These are phyloP conservation scores for Carterocephalus palaemon DNA, from an alignment of 2,888 invertebrate species.

Conservation along the genomic window DNA sequence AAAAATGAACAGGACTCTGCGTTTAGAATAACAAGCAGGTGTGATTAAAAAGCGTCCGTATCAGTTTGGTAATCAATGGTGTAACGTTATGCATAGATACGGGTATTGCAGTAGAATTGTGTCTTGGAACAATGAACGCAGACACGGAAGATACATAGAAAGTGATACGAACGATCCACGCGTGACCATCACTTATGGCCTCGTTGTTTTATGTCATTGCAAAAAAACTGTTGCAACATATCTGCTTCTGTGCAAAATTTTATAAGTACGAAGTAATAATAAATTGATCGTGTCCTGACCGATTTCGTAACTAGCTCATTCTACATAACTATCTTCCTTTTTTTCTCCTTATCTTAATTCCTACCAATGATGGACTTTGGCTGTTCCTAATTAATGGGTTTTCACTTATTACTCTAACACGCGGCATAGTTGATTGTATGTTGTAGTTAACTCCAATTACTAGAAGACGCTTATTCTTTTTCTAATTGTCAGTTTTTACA, in stretches of 20 bases:
- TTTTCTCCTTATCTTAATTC: no score
- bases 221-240: not conserved
- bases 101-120: constrained; percentile 14
- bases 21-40: constrained; percentile 18
- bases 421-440: no score
- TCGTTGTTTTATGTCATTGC: constrained; percentile 5
- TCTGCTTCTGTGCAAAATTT: not conserved
- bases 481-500: no score
- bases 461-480: no score
- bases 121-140: constrained; percentile 15
- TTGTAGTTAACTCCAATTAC: no score
- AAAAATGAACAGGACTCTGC: constrained; percentile 27
- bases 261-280: not conserved
- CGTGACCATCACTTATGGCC: constrained; percentile 11
- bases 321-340: no score
- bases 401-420: no score
- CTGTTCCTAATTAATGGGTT: no score
- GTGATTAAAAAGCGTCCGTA: constrained; percentile 17
- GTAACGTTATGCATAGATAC: constrained; percentile 12
- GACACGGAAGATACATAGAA: constrained; percentile 17
- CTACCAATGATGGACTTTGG: no score
- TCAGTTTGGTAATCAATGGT: constrained; percentile 17
- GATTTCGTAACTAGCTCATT: no score
- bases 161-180: constrained; percentile 11
- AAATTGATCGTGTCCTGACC: no score